A percentile compares a stretch with the other conserved stretches of the same genome.
phyloP scores from a whole-genome alignment of 1,140 invertebrate species.

The Neodiprion lecontei region DNA sequence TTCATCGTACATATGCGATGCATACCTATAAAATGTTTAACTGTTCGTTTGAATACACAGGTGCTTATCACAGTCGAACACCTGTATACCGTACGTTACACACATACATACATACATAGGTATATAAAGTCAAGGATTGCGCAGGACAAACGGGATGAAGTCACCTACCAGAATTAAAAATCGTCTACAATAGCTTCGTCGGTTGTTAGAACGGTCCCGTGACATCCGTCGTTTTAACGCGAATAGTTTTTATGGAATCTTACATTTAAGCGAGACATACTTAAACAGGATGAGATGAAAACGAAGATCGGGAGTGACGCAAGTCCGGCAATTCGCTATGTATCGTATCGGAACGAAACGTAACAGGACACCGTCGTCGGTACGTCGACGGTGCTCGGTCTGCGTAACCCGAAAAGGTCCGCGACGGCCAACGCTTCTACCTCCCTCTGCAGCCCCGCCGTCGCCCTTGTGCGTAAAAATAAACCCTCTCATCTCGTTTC shows the following conservation, averaged over 20 bases:
- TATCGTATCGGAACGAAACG: background rate
- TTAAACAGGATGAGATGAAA: background rate
- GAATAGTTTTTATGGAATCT: background rate
- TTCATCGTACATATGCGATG: too few species aligned
- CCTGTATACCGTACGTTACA: too few species aligned
- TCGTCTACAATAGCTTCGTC: too few species aligned
- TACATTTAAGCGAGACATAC: background rate
- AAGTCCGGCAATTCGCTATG: background rate
- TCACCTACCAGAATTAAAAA: too few species aligned
- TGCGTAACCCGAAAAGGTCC: constrained; percentile 59
- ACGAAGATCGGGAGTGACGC: background rate
- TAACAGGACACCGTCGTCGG: constrained; percentile 9
- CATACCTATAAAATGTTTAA: too few species aligned
- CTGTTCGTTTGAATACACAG: too few species aligned
- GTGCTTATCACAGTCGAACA: too few species aligned
- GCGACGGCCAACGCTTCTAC: constrained; percentile 26
- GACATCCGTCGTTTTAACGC: background rate
- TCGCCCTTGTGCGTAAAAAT: constrained; percentile 51
- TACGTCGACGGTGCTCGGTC: constrained; percentile 34
- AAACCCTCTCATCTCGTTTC: constrained; percentile 44
- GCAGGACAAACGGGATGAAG: too few species aligned
- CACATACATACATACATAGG: too few species aligned
- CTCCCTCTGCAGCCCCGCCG: constrained; percentile 30
- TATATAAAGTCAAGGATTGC: too few species aligned
- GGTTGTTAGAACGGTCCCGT: background rate